phyloP scores from a whole-genome alignment of 2,888 invertebrate genomes.

The Plutella xylostella region DNA sequence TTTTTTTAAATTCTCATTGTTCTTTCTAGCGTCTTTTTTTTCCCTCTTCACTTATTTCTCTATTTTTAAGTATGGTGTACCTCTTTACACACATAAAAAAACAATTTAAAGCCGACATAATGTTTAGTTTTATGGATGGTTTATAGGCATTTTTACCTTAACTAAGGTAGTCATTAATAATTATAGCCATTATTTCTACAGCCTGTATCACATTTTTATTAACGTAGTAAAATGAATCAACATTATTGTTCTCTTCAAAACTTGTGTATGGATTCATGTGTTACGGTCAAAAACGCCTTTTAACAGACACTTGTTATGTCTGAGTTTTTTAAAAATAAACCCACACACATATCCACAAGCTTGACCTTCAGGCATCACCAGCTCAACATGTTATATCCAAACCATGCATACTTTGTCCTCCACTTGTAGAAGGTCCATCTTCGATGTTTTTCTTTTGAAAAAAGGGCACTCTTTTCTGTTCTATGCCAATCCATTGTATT shows the following conservation, averaged over 20 bases:
- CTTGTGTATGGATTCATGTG: not conserved
- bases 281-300: not conserved
- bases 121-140: not conserved
- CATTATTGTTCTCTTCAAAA: not conserved
- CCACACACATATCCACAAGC: conserved; percentile 17
- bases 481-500: too few relatives aligned
- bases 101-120: not conserved
- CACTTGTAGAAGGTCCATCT: too few relatives aligned
- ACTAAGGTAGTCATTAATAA: not conserved
- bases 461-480: too few relatives aligned
- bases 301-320: not conserved
- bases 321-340: conserved; percentile 12
- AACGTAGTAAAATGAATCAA: not conserved
- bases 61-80: conserved; percentile 4
- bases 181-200: not conserved
- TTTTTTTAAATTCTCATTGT: not conserved
- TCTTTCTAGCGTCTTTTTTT: conserved; percentile 5
- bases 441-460: too few relatives aligned
- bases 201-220: not conserved
- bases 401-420: too few relatives aligned
- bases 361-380: conserved; percentile 12
- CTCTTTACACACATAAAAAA: conserved; percentile 8
- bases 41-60: conserved; percentile 7
- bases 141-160: not conserved
- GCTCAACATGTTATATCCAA: too few relatives aligned